Conservation (phyloP, 2,888 invertebrate species). For the Nysson spinosus region DNA sequence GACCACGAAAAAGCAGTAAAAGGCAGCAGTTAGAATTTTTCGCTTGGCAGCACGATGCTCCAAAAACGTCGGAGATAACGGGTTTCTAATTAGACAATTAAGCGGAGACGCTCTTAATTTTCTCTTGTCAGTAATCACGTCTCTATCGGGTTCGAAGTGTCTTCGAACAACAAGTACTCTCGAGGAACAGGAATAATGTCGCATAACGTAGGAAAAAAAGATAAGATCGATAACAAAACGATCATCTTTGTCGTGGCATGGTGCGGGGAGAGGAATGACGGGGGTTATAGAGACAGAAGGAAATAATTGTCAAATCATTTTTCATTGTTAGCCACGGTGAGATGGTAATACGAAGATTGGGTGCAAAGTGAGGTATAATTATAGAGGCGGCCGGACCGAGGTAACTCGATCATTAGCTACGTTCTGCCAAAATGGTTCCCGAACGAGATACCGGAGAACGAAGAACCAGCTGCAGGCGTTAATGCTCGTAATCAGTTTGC, state of each 20-base stretch:
- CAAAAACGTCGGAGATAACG: conserved; percentile 37
- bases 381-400: conserved; percentile 44
- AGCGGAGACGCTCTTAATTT: conserved; percentile 29
- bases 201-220: neutral
- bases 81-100: conserved; percentile 40
- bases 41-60: neutral
- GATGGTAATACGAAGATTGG: conserved; percentile 49
- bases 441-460: conserved; percentile 19
- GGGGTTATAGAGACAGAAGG: conserved; percentile 10
- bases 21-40: conserved; percentile 17
- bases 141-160: conserved; percentile 19
- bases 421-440: conserved; percentile 46
- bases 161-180: neutral
- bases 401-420: conserved; percentile 52
- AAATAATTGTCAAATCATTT: conserved; percentile 46
- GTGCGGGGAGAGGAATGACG: too few species aligned
- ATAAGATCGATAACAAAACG: conserved; percentile 33
- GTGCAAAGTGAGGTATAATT: conserved; percentile 52
- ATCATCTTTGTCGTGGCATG: too few species aligned
- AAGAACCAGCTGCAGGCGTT: conserved; percentile 34
- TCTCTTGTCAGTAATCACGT: conserved; percentile 7
- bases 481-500: conserved; percentile 46
- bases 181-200: conserved; percentile 6
- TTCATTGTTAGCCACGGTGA: conserved; percentile 41
- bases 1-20: too few species aligned